Conservation (phyloP, 2,888 invertebrate species). For the Acronicta leporina region DNA sequence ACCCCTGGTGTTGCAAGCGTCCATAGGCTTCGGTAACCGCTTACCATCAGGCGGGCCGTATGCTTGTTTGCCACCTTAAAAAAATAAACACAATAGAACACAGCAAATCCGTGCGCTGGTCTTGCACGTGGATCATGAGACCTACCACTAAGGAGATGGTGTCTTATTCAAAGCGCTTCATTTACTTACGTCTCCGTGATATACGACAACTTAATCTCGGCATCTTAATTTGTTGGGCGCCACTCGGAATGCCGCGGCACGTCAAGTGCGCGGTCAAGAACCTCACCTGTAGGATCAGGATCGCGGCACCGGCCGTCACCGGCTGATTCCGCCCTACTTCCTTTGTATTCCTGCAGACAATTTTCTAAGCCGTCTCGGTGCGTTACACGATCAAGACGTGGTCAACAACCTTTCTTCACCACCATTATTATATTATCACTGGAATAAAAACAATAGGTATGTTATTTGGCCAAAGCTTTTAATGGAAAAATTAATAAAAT, state of each 20-base stretch:
- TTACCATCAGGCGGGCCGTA: no score
- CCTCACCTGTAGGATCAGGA: conserved; percentile 69
- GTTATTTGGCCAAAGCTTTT: background rate
- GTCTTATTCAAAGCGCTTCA: conserved; percentile 3
- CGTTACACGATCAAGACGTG: conserved; percentile 13
- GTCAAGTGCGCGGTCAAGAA: conserved; percentile 78
- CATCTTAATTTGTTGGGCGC: conserved; percentile 78
- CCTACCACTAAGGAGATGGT: no score
- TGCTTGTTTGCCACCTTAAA: no score
- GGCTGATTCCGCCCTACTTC: conserved; percentile 26
- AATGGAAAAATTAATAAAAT: background rate
- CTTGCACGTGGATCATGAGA: no score
- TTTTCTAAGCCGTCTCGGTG: conserved; percentile 6
- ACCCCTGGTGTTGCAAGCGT: no score
- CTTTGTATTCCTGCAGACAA: conserved; percentile 36
- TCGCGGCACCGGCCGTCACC: conserved; percentile 19
- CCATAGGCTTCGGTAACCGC: no score
- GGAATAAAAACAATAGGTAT: background rate
- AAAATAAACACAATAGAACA: no score
- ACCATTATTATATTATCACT: background rate
- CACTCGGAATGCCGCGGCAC: conserved; percentile 67
- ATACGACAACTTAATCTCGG: conserved; percentile 67
- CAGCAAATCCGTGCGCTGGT: background rate
- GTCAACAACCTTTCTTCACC: conserved; percentile 31
- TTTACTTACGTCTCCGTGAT: conserved; percentile 3